These are phyloP conservation scores for Enteromius trimaculatus DNA, from an alignment of 2,797 vertebrate species.

Conservation along the genomic window DNA sequence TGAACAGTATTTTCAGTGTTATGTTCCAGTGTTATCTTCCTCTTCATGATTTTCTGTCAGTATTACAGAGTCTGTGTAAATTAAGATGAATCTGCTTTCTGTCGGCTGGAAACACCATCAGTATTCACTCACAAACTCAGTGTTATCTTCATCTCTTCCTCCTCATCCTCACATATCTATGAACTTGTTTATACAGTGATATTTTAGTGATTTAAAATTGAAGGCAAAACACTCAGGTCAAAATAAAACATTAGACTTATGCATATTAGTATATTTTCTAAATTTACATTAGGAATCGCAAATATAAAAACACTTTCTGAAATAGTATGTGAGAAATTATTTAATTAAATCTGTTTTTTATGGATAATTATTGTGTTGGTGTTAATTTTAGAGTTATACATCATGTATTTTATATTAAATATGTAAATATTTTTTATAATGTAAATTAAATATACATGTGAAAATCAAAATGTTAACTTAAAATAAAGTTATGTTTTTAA, in stretches of 20 bases:
- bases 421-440: neutral
- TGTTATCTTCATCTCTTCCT: constrained; percentile 34
- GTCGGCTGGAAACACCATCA: constrained; percentile 36
- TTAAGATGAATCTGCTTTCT: constrained; percentile 22
- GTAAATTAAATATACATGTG: neutral
- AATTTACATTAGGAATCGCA: neutral
- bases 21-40: constrained; percentile 3
- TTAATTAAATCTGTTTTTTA: neutral
- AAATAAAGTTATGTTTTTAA: neutral
- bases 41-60: constrained; percentile 34
- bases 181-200: neutral
- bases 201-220: neutral
- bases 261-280: neutral
- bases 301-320: neutral
- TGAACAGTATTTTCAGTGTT: neutral
- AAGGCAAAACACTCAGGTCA: neutral
- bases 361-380: neutral
- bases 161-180: constrained; percentile 4
- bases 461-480: neutral
- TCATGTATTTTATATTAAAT: neutral
- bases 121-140: constrained; percentile 45
- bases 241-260: neutral
- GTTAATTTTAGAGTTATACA: neutral
- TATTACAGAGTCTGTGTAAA: constrained; percentile 35
- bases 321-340: neutral